A percentile compares a stretch with the other conserved stretches of the same genome.
Conservation (phyloP, 2,113 vertebrate species). For the Pteronura brasiliensis region DNA sequence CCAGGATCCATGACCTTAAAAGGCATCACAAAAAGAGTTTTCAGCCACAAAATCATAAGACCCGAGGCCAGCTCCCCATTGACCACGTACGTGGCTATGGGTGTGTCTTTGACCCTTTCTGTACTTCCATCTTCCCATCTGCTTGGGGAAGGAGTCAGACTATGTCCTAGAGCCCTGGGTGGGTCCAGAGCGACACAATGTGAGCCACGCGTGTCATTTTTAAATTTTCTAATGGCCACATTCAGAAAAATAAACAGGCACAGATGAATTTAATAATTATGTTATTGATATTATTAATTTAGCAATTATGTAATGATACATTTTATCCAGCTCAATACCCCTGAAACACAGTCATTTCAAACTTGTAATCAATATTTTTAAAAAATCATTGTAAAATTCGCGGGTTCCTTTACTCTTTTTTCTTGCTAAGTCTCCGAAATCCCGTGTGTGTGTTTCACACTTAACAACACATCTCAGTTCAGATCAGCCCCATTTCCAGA, state of each 20-base stretch:
- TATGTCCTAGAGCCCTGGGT: not conserved
- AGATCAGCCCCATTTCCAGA: not conserved
- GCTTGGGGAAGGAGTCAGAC: not conserved
- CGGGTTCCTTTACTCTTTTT: not conserved
- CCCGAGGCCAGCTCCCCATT: not conserved
- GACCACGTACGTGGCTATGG: not conserved
- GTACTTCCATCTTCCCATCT: not conserved
- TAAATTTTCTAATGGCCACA: not conserved
- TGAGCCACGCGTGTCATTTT: not conserved
- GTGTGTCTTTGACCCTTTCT: not conserved
- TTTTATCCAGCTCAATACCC: not conserved
- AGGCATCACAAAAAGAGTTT: not conserved
- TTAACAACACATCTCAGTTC: not conserved
- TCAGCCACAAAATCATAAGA: not conserved
- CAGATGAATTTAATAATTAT: not conserved
- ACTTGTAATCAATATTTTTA: not conserved
- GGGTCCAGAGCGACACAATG: not conserved
- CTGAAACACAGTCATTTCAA: not conserved
- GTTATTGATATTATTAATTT: not conserved
- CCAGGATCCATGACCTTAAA: slow-evolving; percentile 50
- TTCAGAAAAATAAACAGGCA: slow-evolving; percentile 16
- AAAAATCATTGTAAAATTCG: not conserved
- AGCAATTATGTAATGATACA: not conserved
- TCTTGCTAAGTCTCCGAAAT: not conserved
- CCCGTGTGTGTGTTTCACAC: not conserved